phyloP scores from a whole-genome alignment of 2,888 invertebrate species.

The Drosophila nigricruria region DNA sequence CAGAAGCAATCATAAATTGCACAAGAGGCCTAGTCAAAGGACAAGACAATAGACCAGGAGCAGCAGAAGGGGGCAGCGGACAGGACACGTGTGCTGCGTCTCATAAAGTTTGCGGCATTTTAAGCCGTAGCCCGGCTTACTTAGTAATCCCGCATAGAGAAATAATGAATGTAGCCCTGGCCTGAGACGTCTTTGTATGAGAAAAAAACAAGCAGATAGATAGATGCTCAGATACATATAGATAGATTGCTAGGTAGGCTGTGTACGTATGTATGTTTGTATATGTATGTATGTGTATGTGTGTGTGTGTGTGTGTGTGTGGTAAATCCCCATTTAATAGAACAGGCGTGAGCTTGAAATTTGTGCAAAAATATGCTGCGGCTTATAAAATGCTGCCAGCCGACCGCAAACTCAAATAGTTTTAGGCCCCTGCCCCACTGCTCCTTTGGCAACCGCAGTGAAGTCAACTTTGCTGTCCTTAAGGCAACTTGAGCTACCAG shows the following conservation, averaged over 20 bases:
- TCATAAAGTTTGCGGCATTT: constrained; percentile 80
- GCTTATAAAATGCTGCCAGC: constrained; percentile 69
- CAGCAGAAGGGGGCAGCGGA: not conserved
- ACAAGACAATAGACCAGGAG: constrained; percentile 8
- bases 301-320: constrained; percentile 22
- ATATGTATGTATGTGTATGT: constrained; percentile 7
- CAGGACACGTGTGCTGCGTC: constrained; percentile 74
- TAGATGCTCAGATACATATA: constrained; percentile 40
- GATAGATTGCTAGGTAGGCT: constrained; percentile 37
- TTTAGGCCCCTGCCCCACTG: constrained; percentile 38
- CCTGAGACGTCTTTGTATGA: constrained; percentile 47
- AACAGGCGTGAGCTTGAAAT: constrained; percentile 68
- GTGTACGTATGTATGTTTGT: not conserved
- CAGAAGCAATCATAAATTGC: constrained; percentile 75
- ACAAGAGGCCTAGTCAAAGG: constrained; percentile 56
- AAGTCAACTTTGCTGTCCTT: constrained; percentile 69
- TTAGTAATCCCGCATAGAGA: constrained; percentile 73
- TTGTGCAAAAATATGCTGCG: constrained; percentile 74
- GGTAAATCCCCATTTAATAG: constrained; percentile 74
- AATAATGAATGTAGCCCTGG: constrained; percentile 75
- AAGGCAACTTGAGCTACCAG: constrained; percentile 45
- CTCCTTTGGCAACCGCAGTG: constrained; percentile 49
- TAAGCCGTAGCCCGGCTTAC: constrained; percentile 74
- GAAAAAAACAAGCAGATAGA: constrained; percentile 53
- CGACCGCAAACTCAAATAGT: constrained; percentile 70